Conservation (phyloP, 2,888 invertebrate genomes). For the Seira ritae region DNA sequence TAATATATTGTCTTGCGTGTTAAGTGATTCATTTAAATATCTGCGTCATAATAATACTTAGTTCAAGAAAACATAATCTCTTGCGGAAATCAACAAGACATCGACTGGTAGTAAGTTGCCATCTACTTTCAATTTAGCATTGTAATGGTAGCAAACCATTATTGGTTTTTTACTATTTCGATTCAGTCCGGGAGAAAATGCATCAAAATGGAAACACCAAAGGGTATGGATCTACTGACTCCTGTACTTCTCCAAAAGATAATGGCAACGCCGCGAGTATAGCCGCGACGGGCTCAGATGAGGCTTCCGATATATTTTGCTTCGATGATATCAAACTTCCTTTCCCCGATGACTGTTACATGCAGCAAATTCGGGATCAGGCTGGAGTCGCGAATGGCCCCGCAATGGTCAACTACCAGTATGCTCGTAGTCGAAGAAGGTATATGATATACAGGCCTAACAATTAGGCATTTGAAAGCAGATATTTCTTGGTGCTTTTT, state of each 20-base stretch:
- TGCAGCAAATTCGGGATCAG: constrained; percentile 71
- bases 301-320: constrained; percentile 47
- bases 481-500: not conserved
- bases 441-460: constrained; percentile 18
- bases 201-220: constrained; percentile 40
- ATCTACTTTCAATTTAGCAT: no score
- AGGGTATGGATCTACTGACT: constrained; percentile 51
- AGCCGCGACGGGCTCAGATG: not conserved
- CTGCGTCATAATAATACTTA: no score
- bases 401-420: constrained; percentile 69
- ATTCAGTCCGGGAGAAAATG: constrained; percentile 43
- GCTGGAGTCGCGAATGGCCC: constrained; percentile 66
- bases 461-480: constrained; percentile 5
- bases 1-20: constrained; percentile 6
- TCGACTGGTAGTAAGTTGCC: no score
- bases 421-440: constrained; percentile 71
- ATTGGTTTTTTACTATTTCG: no score
- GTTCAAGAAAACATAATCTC: no score
- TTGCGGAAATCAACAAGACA: no score
- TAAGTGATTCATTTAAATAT: no score
- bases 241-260: not conserved
- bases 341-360: constrained; percentile 66
- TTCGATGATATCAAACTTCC: constrained; percentile 62
- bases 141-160: no score
- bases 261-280: not conserved